These are phyloP conservation scores for Monopis laevigella DNA, from an alignment of 2,888 invertebrate genomes.

Conservation along the genomic window DNA sequence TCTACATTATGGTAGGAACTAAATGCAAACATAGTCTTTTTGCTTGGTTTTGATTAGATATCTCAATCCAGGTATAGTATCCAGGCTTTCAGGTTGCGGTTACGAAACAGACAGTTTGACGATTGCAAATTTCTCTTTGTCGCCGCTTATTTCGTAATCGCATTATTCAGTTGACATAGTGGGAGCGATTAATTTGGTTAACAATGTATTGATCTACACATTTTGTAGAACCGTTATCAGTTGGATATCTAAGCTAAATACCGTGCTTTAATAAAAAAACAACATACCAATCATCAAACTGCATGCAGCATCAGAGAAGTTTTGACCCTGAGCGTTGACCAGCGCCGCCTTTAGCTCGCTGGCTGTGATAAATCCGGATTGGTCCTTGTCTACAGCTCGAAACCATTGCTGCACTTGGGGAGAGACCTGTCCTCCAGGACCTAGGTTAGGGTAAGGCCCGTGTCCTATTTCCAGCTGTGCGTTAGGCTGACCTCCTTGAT, in stretches of 20 bases:
- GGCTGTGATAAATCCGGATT: conserved; percentile 83
- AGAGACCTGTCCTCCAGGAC: conserved; percentile 60
- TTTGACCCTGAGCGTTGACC: conserved; percentile 85
- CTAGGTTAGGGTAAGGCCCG: conserved; percentile 56
- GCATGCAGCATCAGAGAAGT: conserved; percentile 85
- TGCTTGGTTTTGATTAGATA: too few species aligned
- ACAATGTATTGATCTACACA: too few species aligned
- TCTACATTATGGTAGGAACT: too few species aligned
- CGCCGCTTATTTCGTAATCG: too few species aligned
- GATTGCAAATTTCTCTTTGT: too few species aligned
- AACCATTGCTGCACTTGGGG: conserved; percentile 90
- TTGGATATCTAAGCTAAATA: background rate
- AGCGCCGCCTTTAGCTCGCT: conserved; percentile 81
- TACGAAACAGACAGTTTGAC: too few species aligned
- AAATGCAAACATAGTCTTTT: too few species aligned
- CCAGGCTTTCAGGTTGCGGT: too few species aligned
- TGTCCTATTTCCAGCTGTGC: conserved; percentile 51
- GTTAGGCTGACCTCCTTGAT: conserved; percentile 1
- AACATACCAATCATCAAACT: conserved; percentile 83
- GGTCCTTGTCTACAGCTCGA: conserved; percentile 81
- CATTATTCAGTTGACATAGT: too few species aligned
- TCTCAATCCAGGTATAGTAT: too few species aligned
- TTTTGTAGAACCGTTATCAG: too few species aligned
- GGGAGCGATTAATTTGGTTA: too few species aligned
- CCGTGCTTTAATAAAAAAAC: background rate